These are phyloP conservation scores for Erpobdella octoculata DNA, from an alignment of 2,888 invertebrate species.

Conservation along the genomic window DNA sequence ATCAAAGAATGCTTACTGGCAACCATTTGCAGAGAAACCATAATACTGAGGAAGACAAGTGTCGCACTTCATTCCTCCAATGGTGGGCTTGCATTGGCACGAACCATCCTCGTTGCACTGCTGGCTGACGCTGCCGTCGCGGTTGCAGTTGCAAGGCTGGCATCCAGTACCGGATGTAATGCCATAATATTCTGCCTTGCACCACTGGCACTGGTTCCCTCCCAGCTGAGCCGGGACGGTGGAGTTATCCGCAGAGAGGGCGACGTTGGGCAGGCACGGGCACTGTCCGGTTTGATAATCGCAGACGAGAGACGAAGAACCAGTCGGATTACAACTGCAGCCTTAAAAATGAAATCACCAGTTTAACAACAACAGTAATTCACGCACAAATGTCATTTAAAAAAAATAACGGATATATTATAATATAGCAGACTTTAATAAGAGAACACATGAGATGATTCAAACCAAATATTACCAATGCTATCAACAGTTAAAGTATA, in stretches of 20 bases:
- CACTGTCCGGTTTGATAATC: slow-evolving; percentile 70
- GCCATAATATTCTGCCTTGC: slow-evolving; percentile 38
- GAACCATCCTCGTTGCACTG: slow-evolving; percentile 39
- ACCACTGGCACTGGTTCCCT: slow-evolving; percentile 38
- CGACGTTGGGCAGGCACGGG: slow-evolving; percentile 58
- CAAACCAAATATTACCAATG: background rate
- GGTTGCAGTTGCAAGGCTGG: slow-evolving; percentile 36
- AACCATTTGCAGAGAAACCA: slow-evolving; percentile 74
- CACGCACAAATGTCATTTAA: background rate
- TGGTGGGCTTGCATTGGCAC: slow-evolving; percentile 49
- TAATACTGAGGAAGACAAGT: slow-evolving; percentile 49
- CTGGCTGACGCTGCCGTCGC: slow-evolving; percentile 28
- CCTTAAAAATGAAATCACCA: slow-evolving; percentile 47
- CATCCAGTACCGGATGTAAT: slow-evolving; percentile 33
- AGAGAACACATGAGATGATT: background rate
- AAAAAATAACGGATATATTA: background rate
- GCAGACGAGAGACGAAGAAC: slow-evolving; percentile 55
- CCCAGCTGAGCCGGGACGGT: slow-evolving; percentile 12
- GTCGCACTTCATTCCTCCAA: slow-evolving; percentile 49
- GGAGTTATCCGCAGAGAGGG: slow-evolving; percentile 29
- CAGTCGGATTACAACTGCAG: slow-evolving; percentile 70
- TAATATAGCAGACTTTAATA: background rate
- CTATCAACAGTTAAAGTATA: background rate
- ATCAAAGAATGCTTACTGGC: no score
- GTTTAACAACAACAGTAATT: background rate